A percentile compares a stretch with the other conserved stretches of the same genome.
phyloP scores from a whole-genome alignment of 2,797 vertebrate genomes.

The Onychomys leucogaster region DNA sequence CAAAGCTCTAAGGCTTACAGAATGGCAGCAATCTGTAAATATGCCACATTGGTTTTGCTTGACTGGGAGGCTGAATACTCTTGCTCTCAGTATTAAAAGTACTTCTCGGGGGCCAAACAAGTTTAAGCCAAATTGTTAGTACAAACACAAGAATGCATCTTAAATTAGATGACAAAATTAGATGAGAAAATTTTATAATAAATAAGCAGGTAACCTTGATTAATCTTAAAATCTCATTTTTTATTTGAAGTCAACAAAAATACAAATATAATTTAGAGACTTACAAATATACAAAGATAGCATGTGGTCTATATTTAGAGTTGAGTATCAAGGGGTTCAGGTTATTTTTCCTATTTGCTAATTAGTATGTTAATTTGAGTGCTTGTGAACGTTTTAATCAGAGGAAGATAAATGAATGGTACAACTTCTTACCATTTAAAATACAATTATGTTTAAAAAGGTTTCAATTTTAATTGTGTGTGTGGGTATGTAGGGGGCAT shows the following conservation, averaged over 20 bases:
- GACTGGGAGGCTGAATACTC: not conserved
- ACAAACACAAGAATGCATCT: not conserved
- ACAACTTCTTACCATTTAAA: not conserved
- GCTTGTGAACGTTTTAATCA: conserved; percentile 25
- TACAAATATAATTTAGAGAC: not conserved
- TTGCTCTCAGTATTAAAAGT: conserved; percentile 8
- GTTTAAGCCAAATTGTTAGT: not conserved
- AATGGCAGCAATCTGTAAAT: conserved; percentile 37
- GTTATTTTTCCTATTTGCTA: not conserved
- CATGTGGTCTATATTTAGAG: not conserved
- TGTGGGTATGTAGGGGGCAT: not conserved
- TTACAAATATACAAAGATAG: not conserved
- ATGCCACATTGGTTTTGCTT: conserved; percentile 48
- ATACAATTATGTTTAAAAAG: not conserved
- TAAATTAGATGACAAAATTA: conserved; percentile 38
- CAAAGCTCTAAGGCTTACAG: conserved; percentile 47
- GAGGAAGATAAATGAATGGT: not conserved
- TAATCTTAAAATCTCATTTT: not conserved
- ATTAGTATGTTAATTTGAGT: conserved; percentile 31
- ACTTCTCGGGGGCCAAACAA: not conserved
- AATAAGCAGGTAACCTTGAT: not conserved
- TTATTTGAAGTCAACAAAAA: conserved; percentile 43
- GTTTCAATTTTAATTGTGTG: not conserved
- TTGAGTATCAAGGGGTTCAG: not conserved
- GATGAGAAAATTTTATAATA: conserved; percentile 15